Conservation (phyloP, 2,113 vertebrate species). For the Hylia prasina region DNA sequence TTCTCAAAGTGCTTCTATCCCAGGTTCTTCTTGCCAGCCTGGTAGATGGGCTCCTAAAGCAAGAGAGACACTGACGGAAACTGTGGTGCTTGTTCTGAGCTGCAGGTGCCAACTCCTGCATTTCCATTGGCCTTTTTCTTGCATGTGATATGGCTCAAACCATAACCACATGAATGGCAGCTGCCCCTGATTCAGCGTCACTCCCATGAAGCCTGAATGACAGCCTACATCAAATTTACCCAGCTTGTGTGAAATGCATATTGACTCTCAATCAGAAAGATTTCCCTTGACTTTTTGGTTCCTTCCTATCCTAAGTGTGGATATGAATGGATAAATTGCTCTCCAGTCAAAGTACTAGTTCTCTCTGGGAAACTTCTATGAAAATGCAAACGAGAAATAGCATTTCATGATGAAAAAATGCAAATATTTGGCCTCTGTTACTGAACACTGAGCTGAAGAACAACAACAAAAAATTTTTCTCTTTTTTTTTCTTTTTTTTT, state of each 20-base stretch:
- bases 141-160: not conserved
- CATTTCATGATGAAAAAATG: not conserved
- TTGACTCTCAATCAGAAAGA: not conserved
- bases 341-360: not conserved
- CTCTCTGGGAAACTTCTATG: not conserved
- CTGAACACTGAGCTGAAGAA: not conserved
- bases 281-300: not conserved
- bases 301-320: not conserved
- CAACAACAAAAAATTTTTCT: fast-evolving
- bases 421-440: not conserved
- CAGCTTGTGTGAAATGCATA: not conserved
- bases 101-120: not conserved
- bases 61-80: not conserved
- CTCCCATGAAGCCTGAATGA: not conserved
- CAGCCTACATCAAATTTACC: not conserved
- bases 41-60: not conserved
- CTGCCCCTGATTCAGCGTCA: not conserved
- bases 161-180: fast-evolving
- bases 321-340: fast-evolving
- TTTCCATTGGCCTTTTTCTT: not conserved
- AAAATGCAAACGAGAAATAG: not conserved
- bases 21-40: not conserved
- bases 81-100: fast-evolving
- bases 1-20: not conserved
- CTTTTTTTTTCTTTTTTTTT: too few species aligned